These are phyloP conservation scores for Rhincodon typus DNA, from an alignment of 2,797 vertebrate species.

Conservation along the genomic window DNA sequence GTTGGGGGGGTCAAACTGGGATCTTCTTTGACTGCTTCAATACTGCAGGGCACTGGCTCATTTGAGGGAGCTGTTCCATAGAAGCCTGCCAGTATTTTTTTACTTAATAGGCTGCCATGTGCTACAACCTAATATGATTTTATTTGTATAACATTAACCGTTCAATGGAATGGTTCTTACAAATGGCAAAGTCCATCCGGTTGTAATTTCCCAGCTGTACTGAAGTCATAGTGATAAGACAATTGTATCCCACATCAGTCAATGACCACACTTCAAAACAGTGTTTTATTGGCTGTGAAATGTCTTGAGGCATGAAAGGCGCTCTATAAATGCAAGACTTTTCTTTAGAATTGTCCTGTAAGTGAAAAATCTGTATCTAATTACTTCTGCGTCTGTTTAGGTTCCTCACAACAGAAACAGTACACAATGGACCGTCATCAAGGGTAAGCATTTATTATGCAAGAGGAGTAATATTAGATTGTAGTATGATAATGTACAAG, in stretches of 20 bases:
- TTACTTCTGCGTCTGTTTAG: background rate
- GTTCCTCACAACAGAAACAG: conserved; percentile 20
- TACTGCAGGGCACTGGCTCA: background rate
- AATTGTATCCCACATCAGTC: background rate
- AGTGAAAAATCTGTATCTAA: conserved; percentile 6
- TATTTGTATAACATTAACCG: background rate
- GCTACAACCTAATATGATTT: background rate
- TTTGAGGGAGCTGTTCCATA: background rate
- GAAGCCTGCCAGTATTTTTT: background rate
- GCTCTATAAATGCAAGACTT: background rate
- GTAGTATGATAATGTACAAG: background rate
- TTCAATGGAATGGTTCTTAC: background rate
- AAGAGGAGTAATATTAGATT: background rate
- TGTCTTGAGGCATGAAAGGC: background rate
- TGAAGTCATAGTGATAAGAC: background rate
- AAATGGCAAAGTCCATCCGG: background rate
- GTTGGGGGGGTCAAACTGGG: no score
- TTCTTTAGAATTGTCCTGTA: background rate
- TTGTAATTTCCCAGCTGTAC: background rate
- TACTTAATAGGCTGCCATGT: background rate
- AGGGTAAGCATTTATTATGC: conserved; percentile 1
- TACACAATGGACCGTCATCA: conserved; percentile 14
- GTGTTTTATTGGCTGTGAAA: background rate
- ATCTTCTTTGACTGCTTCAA: background rate
- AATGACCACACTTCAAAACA: background rate